phyloP scores from a whole-genome alignment of 2,888 invertebrate species.

The Diloba caeruleocephala region DNA sequence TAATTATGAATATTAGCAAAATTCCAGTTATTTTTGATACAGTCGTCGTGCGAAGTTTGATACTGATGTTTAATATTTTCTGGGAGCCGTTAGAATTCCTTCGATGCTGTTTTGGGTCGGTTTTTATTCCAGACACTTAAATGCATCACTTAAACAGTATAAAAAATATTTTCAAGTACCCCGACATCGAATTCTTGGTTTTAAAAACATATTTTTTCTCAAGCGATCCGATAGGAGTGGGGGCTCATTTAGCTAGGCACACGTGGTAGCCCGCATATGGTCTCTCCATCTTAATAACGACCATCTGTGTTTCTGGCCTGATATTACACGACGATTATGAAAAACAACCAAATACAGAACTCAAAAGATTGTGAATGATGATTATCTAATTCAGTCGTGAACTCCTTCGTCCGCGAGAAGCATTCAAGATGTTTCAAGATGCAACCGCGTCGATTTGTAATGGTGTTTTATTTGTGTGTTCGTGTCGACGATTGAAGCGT shows the following conservation, averaged over 20 bases:
- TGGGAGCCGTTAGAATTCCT: too few species aligned
- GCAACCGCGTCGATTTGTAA: constrained; percentile 58
- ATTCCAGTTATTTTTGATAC: too few species aligned
- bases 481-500: constrained; percentile 32
- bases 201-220: constrained; percentile 61
- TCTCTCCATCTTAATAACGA: constrained; percentile 64
- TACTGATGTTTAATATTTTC: too few species aligned
- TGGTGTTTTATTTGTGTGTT: constrained; percentile 43
- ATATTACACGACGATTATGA: constrained; percentile 42
- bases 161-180: constrained; percentile 32
- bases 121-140: neutral
- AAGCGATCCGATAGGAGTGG: constrained; percentile 55
- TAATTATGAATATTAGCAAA: too few species aligned
- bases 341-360: constrained; percentile 39
- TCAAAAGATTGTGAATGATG: constrained; percentile 44
- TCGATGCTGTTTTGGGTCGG: neutral
- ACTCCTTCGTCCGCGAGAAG: constrained; percentile 53
- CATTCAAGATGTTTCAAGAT: constrained; percentile 65
- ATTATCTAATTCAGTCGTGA: constrained; percentile 60
- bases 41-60: too few species aligned
- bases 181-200: constrained; percentile 31
- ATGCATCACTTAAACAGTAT: neutral
- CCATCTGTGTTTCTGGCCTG: constrained; percentile 69
- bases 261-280: constrained; percentile 84
- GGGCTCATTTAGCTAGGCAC: constrained; percentile 67